Conservation (phyloP, 2,797 vertebrate species). For the Adrianichthys oophorus region DNA sequence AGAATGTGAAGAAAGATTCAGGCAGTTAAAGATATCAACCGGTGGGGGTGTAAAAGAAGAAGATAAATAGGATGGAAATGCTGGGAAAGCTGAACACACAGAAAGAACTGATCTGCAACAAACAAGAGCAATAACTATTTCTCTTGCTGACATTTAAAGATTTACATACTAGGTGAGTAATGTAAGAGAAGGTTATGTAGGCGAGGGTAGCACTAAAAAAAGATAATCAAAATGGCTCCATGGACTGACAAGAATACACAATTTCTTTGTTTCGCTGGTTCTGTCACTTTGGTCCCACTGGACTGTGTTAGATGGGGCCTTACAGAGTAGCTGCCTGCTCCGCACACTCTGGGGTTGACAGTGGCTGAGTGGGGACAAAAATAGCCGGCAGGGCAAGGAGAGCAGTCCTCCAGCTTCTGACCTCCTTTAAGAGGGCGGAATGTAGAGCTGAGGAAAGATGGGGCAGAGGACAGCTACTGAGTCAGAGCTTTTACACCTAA, state of each 20-base stretch:
- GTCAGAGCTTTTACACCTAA: constrained; percentile 14
- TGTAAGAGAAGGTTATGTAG: constrained; percentile 47
- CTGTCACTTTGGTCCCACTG: constrained; percentile 35
- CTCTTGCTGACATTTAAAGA: constrained; percentile 46
- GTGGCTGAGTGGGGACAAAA: constrained; percentile 85
- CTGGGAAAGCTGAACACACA: constrained; percentile 14
- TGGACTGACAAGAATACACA: constrained; percentile 30
- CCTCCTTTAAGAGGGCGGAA: constrained; percentile 76
- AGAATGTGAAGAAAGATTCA: constrained; percentile 39
- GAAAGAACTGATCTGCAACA: constrained; percentile 14
- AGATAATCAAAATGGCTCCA: constrained; percentile 32
- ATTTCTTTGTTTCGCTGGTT: constrained; percentile 34
- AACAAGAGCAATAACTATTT: constrained; percentile 22
- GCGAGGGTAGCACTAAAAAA: constrained; percentile 51
- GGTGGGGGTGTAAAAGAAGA: constrained; percentile 50
- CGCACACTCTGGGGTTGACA: constrained; percentile 78
- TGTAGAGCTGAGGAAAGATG: constrained; percentile 77
- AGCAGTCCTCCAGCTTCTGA: constrained; percentile 76
- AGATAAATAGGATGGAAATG: constrained; percentile 29
- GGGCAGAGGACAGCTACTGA: constrained; percentile 5
- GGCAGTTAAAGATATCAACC: constrained; percentile 55
- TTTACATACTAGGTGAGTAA: constrained; percentile 49
- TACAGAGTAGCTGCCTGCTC: constrained; percentile 89
- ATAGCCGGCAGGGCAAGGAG: constrained; percentile 83
- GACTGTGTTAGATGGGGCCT: constrained; percentile 58